phyloP scores from a whole-genome alignment of 2,113 vertebrate genomes.

The Larimichthys polyactis region DNA sequence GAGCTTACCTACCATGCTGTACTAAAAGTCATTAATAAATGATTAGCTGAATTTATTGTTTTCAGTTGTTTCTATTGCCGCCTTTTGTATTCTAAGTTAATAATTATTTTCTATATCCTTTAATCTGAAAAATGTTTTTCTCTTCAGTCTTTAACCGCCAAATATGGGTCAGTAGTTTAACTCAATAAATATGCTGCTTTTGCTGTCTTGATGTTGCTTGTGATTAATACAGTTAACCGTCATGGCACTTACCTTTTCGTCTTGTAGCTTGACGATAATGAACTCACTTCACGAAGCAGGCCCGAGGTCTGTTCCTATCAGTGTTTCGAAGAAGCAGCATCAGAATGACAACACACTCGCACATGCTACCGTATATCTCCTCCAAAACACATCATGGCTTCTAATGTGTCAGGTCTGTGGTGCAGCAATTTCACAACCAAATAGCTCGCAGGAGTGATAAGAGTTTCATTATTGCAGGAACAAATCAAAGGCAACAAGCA shows the following conservation, averaged over 20 bases:
- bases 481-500: slow-evolving; percentile 83
- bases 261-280: slow-evolving; percentile 54
- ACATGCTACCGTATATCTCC: slow-evolving; percentile 68
- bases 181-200: slow-evolving; percentile 26
- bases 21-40: no score
- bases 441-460: slow-evolving; percentile 81
- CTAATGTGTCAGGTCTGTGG: slow-evolving; percentile 78
- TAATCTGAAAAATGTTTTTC: background rate
- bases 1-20: no score
- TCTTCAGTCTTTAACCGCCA: background rate
- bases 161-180: slow-evolving; percentile 10
- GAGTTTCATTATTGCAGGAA: slow-evolving; percentile 80
- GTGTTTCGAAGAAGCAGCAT: slow-evolving; percentile 64
- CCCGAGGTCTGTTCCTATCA: slow-evolving; percentile 60
- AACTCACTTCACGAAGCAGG: slow-evolving; percentile 61
- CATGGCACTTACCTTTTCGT: slow-evolving; percentile 56
- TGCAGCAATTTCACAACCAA: slow-evolving; percentile 83
- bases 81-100: slow-evolving; percentile 1
- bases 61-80: background rate
- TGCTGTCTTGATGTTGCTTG: slow-evolving; percentile 37
- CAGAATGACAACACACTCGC: slow-evolving; percentile 63
- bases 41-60: no score
- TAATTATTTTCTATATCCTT: slow-evolving; percentile 24
- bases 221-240: slow-evolving; percentile 54
- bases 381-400: slow-evolving; percentile 77